These are phyloP conservation scores for Aurelia aurita complex sp. Pacific DNA, from an alignment of 30 jellyfish, hydroid and myxozoan species.

Conservation along the genomic window DNA sequence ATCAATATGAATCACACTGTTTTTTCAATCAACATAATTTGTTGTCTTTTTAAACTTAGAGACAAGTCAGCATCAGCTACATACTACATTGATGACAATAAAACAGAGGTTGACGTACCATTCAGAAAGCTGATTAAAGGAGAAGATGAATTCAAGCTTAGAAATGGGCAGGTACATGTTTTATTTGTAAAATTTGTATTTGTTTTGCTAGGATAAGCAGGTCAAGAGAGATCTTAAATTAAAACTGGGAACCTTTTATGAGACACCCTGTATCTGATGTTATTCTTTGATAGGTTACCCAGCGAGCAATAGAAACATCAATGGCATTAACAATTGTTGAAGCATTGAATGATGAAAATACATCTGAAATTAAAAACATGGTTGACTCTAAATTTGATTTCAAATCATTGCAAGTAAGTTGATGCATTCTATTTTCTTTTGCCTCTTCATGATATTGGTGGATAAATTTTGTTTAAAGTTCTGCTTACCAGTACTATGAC, in stretches of 20 bases:
- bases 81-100: slow-evolving; percentile 51
- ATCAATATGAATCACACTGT: too few species aligned
- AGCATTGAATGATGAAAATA: slow-evolving; percentile 40
- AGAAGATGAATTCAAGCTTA: slow-evolving; percentile 53
- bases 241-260: too few species aligned
- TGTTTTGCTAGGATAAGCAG: too few species aligned
- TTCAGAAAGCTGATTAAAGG: slow-evolving; percentile 21
- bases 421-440: too few species aligned
- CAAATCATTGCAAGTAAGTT: slow-evolving; percentile 42
- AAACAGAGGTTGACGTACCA: slow-evolving; percentile 19
- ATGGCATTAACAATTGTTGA: slow-evolving; percentile 53
- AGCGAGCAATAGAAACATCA: slow-evolving; percentile 62
- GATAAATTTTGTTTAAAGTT: too few species aligned
- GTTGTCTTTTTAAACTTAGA: slow-evolving; percentile 24
- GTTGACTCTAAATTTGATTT: slow-evolving; percentile 45
- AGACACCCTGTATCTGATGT: background rate
- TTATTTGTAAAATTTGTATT: too few species aligned
- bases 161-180: slow-evolving; percentile 60
- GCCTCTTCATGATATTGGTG: too few species aligned
- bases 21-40: background rate
- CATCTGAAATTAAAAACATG: slow-evolving; percentile 18
- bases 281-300: slow-evolving; percentile 35
- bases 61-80: slow-evolving; percentile 83
- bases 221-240: too few species aligned
- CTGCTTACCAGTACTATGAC: too few species aligned